Base-by-base conservation (phyloP, 2,888 invertebrate species). In the Falcaria lacertinaria region DNA sequence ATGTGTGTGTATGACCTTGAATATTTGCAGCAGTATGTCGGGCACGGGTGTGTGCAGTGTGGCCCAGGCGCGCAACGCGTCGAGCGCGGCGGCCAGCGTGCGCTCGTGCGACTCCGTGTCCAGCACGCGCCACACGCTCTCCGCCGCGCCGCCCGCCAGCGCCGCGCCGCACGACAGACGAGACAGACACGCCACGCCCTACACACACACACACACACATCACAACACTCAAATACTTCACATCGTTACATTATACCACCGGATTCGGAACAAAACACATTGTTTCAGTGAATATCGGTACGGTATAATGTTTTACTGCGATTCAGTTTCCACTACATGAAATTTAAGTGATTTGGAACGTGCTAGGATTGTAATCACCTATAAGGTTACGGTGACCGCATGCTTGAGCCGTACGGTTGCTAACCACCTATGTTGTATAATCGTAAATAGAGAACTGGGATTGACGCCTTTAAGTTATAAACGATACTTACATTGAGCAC, bases 51-150 rank as follows among this genome's bases (percentile, higher is more conserved):
- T 43, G 8, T 33, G 22, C 6, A 66, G 58, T 7, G 47, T 92
- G 39, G 94, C 92, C 98, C 98, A 98, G 16, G 93, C 75, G 5
- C 93, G 91, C 78, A 97, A 91, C 92, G 94, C 94, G 62, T 96
- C 94, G 16, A 98, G 86, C 5, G 95, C 94, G 59, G 93, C 93
- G 50, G 95, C 92, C 41, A 98, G 82, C 0, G 96, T 97, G 68
- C 96, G 96, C 80, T 98, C 98, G 76, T 98, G 97, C 25, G 96
- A 96, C 91, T 98, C 98, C 39, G 91, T 91, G 67, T 96, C 96
- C 34, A 98, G 86, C 34, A 96, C 93, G 14, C 22, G 37, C 6
- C 33, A 92, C 90, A 1, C 91, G 86, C 2, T 93, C 94, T 36
- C 89, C 89, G 28, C 28, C 28, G 28, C 28, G 11, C 2, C 28